These are phyloP conservation scores for Ptychadena robeensis DNA, from an alignment of 2,797 vertebrate species.

Conservation along the genomic window DNA sequence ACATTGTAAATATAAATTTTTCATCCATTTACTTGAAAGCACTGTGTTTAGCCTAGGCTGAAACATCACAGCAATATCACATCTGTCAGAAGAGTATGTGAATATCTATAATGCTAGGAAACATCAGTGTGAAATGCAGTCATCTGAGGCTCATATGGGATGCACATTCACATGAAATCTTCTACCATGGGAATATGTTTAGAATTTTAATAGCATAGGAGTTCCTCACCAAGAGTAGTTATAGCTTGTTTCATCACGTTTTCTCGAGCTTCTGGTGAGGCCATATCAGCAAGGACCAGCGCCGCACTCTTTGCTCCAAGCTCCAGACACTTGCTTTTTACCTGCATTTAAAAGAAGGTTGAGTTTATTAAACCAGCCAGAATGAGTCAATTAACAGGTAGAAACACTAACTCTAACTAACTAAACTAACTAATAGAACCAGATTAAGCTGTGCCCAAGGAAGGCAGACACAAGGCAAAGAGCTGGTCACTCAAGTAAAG, in stretches of 20 bases:
- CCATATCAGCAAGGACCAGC: constrained; percentile 84
- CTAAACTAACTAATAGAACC: no score
- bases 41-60: neutral
- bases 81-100: neutral
- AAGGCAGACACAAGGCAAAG: no score
- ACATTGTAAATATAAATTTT: neutral
- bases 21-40: neutral
- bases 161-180: neutral
- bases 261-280: constrained; percentile 74
- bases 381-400: neutral
- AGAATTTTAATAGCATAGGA: neutral
- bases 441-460: no score
- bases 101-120: neutral
- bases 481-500: no score
- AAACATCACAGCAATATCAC: neutral
- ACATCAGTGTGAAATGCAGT: neutral
- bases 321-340: constrained; percentile 79
- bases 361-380: neutral
- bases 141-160: neutral
- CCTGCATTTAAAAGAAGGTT: constrained; percentile 70
- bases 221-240: constrained; percentile 77
- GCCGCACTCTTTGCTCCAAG: constrained; percentile 81
- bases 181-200: neutral
- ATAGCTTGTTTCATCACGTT: constrained; percentile 81
- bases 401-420: neutral